Evolutionary conservation across 2,888 invertebrate genomes (phyloP).

Genomic region (Sinodicranocentrus sp.): DNA sequence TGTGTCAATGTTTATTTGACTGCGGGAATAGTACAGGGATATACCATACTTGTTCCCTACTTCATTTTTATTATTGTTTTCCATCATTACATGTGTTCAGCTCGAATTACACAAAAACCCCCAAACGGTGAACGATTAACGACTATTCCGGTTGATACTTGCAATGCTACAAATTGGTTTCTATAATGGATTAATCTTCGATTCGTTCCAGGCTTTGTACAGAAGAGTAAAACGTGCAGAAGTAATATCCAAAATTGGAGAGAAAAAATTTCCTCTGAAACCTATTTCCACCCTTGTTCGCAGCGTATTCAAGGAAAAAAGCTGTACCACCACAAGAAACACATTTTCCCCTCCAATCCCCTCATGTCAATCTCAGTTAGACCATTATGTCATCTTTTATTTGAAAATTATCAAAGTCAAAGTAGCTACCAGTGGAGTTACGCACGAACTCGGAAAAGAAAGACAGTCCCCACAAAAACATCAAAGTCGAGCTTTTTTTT

Average conservation of each 20-base stretch:
- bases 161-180: constrained; percentile 28
- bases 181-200: constrained; percentile 75
- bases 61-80: neutral
- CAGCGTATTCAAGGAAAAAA: too few relatives aligned
- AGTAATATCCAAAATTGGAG: constrained; percentile 56
- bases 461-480: neutral
- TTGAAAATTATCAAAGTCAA: constrained; percentile 39
- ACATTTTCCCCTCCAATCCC: neutral
- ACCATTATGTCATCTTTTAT: constrained; percentile 58
- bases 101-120: too few relatives aligned
- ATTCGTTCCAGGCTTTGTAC: constrained; percentile 63
- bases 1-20: constrained; percentile 43
- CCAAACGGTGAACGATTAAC: constrained; percentile 36
- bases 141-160: constrained; percentile 16
- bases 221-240: neutral
- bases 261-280: too few relatives aligned
- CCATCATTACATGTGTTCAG: neutral
- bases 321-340: too few relatives aligned
- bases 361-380: constrained; percentile 61
- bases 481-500: neutral
- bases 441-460: neutral
- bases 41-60: neutral
- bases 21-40: neutral
- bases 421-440: constrained; percentile 17
- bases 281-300: too few relatives aligned